Base-by-base conservation (phyloP, 2,113 vertebrate genomes). In the Isurus oxyrinchus region DNA sequence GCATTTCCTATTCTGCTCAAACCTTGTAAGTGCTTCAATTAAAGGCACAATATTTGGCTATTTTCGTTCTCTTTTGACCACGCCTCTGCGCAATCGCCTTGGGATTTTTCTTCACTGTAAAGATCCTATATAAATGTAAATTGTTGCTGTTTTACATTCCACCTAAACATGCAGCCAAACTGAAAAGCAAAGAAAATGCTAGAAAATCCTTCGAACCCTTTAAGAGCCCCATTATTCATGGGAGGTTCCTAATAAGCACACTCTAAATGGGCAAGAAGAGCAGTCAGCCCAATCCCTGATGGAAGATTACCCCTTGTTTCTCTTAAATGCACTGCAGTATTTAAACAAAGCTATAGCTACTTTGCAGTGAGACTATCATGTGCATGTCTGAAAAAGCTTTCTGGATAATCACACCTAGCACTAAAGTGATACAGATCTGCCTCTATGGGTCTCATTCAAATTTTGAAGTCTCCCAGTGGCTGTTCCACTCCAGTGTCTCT, bases 401-500 rank as follows among this genome's bases (percentile, higher is more conserved):
- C 35, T 63, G n/a, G 59, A 63, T 63, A 94, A 94, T 91, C 59
- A 49, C 81, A 23, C 81, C 40, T 44, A 5, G 59, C 59, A 25
- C 90, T 94, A 10, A 94, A 94, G 90, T 94, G 90, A 61, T 19
- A 94, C 90, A 63, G 35, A 94, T 66, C 90, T 66, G 59, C 19
- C 19, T 21, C 16, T 94, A 63, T 40, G n/a, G 35, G 59, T 40
- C 59, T 94, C 59, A 94, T 61, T 44, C 90, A 94, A 63, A 94
- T 94, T 63, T 94, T 63, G 59, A n/a, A 63, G 35, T 63, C 90
- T 66, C 90, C 27, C 59, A 94, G 59, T 14, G n/a, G 14, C n/a
- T 66, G 16, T 40, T 94, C 90, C 90, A 94, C 87, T 90, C 87
- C 87, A 90, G 53, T 90, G 87, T 94, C 59, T 59, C 59, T 66